Evolutionary conservation across 1,140 invertebrate genomes (phyloP), one percentile per base, ranked within the genome.

Genomic region (Drosophila willistoni): DNA sequence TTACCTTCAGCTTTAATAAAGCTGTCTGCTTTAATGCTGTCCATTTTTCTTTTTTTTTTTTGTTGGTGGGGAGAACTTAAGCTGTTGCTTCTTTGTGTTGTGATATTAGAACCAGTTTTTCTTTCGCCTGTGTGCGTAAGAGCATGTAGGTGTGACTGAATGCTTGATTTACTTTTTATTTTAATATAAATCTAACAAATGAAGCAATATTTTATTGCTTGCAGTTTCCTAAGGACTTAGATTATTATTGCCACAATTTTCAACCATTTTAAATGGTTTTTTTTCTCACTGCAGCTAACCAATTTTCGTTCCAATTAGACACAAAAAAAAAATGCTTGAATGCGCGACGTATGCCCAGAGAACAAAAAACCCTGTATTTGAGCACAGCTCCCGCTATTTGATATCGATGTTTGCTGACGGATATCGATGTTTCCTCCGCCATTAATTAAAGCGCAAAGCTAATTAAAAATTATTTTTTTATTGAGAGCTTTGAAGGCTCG

Each of bases 1-100:
- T 29, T 72, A 91, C 90, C 90, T 91, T 91, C 90, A 68, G 75
- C 73, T 81, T 91, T 91, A 68, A 90, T 84, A 72, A 77, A 90
- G 71, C 73, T 77, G 81, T 80, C 89, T 89, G 78, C 90, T 85
- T 87, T 77, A 78, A 77, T 68, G 60, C 61, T 60, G 57, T 77
- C 74, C 75, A 77, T 77, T 77, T 17, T 54, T 29, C 6, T 29
- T 34, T 19, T 39, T 61, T 39, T 36, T 34, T 0, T 60, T 7
- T 68, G 39, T 17, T 29, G 54, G 44, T 55, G 70, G 60, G 74
- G 13, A 22, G 64, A 60, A 74, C 69, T 80, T 66, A 68, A 79
- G 84, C 77, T 87, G 77, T 78, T 74, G 74, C 67, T 79, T 73
- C 57, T 76, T 74, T 73, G 64, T 80, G 64, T 68, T 65, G 54